Percentiles rank a stretch among this genome's conserved stretches.
Conservation (phyloP, 2,888 invertebrate species). For the Stictocephala bisonia region DNA sequence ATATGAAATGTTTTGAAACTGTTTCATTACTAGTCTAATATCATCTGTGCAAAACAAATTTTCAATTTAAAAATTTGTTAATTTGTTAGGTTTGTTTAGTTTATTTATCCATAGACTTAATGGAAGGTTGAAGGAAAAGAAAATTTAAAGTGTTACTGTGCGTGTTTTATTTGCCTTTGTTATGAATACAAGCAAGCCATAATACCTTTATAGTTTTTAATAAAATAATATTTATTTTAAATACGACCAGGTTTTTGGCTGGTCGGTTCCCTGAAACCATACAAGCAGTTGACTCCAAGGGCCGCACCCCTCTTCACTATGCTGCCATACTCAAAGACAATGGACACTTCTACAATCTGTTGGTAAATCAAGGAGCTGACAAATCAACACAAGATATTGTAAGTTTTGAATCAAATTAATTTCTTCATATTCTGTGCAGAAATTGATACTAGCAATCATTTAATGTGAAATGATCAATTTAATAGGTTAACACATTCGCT, state of each 20-base stretch:
- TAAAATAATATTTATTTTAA: no score
- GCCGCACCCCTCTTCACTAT: conserved; percentile 89
- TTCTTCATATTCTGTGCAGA: conserved; percentile 3
- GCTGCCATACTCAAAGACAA: conserved; percentile 87
- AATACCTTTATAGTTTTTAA: not conserved
- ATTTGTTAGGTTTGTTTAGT: no score
- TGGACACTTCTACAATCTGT: conserved; percentile 86
- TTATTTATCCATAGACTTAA: no score
- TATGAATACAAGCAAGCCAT: not conserved
- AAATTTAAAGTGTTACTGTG: no score
- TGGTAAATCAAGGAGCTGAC: conserved; percentile 88
- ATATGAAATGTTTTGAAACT: no score
- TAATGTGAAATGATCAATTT: no score
- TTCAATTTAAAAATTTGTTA: no score
- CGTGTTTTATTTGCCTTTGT: no score
- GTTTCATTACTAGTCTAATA: no score
- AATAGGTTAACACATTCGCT: no score
- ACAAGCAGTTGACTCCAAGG: conserved; percentile 81
- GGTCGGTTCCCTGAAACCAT: conserved; percentile 90
- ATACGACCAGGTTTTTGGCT: conserved; percentile 68
- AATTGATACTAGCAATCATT: not conserved
- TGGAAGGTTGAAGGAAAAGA: no score
- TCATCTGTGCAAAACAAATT: no score
- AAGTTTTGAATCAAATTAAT: conserved; percentile 62
- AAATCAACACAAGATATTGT: conserved; percentile 86